Evolutionary conservation across 2,113 vertebrate genomes (phyloP), one percentile per base, ranked within the genome.

Genomic region (Corythornis cristatus): DNA sequence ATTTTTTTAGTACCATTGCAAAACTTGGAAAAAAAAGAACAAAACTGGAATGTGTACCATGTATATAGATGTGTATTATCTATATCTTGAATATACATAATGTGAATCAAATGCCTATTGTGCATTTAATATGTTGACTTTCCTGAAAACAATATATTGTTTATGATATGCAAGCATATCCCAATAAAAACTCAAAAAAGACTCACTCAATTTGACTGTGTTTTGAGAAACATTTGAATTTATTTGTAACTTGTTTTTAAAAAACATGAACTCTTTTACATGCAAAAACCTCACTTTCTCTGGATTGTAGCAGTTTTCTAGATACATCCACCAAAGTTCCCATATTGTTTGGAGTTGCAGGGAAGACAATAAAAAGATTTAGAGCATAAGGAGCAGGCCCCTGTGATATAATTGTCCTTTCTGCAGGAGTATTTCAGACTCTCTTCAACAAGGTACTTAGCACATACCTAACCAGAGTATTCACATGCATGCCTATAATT

Each of bases 401-500:
- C 71, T 60, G 19, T 73, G 62, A 54, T 61, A n/a, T 15, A 82
- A 76, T 20, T 83, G 50, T 60, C 21, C 35, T 75, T 26, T 70
- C 73, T 84, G 31, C 7, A 45, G 58, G 42, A 80, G 12, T 51
- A 53, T 77, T 92, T 83, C 84, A 88, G 91, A 21, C 67, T 31
- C 50, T 51, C 26, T 74, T 91, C 78, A 88, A 51, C 71, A 60
- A 77, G 82, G 62, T 84, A 37, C 77, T 92, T 62, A 45, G 60
- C 71, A 64, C 84, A 77, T 77, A 79, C 64, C 84, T 67, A 88
- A 85, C 37, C 68, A 62, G 46, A n/a, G n/a, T 35, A 23, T 75
- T 92, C 93, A 83, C 61, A 22, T 48, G 43, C 53, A 5, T 50
- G 33, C 51, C 93, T 95, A 85, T 92, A 95, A 87, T 92, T 93